Base-by-base conservation (phyloP, 2,113 vertebrate species). In the Crocuta crocuta region DNA sequence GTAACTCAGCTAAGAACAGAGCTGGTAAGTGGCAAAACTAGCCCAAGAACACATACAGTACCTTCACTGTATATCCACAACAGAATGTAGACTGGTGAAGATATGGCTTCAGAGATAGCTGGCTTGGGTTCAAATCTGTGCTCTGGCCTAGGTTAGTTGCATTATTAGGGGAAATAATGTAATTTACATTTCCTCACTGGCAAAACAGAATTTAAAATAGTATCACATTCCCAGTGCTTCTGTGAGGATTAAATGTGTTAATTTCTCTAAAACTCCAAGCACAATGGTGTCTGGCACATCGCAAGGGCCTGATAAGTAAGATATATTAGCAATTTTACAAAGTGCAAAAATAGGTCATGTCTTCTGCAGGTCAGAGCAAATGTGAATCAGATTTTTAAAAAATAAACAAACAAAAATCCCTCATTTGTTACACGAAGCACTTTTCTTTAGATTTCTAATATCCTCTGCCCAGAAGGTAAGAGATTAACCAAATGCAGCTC, bases 121-220 rank as follows among this genome's bases (percentile, higher is more conserved):
- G 28, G 28, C 39, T 12, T 48, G 50, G 12, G 19, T 70, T 94
- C 55, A 65, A 5, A 26, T 35, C 31, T 91, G 17, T 33, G 63
- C 66, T 87, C 55, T 65, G 19, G 21, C 2, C 65, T 65, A 10
- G 23, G 23, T 88, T 76, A 43, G 26, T 73, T 78, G 28, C 48
- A 2, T 10, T 58, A 48, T 63, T 61, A 68, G 66, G 68, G 10
- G 5, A 95, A 78, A 5, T 35, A 53, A 39, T 13, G 7, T 61
- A 28, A 88, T 70, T 93, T 95, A 63, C 88, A 74, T 88, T 33
- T 90, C 13, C 55, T 90, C 43, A 78, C 39, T 43, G 7, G 48
- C 53, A 82, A 97, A 71, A 63, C 1, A 74, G 10, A 33, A 96
- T 93, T 88, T 76, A 76, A 94, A 58, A 66, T 24, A 66, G n/a